These are phyloP conservation scores for Hemibagrus guttatus DNA, from an alignment of 2,797 vertebrate species.

Conservation along the genomic window DNA sequence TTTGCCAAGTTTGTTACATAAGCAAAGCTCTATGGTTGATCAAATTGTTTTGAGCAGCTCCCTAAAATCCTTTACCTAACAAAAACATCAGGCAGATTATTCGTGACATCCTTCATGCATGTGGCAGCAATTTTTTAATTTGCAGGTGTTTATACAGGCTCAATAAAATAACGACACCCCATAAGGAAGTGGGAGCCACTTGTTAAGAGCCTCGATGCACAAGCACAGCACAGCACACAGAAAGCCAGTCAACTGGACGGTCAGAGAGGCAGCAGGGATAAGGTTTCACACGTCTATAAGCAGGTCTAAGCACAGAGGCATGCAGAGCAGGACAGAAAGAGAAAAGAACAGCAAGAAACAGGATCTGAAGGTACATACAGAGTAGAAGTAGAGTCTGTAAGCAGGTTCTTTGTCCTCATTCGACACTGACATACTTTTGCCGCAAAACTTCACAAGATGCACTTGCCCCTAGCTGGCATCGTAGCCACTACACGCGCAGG, in stretches of 20 bases:
- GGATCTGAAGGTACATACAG: constrained; percentile 76
- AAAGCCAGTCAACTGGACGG: neutral
- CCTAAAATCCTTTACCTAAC: neutral
- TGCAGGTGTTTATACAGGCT: neutral
- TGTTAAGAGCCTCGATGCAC: neutral
- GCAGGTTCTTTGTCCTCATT: constrained; percentile 75
- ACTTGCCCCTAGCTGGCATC: constrained; percentile 66
- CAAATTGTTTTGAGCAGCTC: neutral
- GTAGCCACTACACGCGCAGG: constrained; percentile 63
- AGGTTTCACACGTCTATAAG: constrained; percentile 63
- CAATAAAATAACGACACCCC: neutral
- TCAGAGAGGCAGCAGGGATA: constrained; percentile 63
- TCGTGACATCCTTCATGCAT: neutral
- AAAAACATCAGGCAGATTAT: neutral
- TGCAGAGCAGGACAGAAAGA: constrained; percentile 51
- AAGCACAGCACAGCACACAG: constrained; percentile 3
- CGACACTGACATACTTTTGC: constrained; percentile 74
- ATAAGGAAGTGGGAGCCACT: neutral
- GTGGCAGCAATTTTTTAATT: neutral
- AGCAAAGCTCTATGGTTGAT: neutral
- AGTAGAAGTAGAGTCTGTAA: constrained; percentile 79
- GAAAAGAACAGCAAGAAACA: constrained; percentile 46
- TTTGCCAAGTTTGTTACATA: constrained; percentile 1
- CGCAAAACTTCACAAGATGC: constrained; percentile 69
- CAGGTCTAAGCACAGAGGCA: constrained; percentile 57